Percentiles rank a stretch among this genome's conserved stretches.
Conservation (phyloP, 2,888 invertebrate species). For the Drosophila colorata region DNA sequence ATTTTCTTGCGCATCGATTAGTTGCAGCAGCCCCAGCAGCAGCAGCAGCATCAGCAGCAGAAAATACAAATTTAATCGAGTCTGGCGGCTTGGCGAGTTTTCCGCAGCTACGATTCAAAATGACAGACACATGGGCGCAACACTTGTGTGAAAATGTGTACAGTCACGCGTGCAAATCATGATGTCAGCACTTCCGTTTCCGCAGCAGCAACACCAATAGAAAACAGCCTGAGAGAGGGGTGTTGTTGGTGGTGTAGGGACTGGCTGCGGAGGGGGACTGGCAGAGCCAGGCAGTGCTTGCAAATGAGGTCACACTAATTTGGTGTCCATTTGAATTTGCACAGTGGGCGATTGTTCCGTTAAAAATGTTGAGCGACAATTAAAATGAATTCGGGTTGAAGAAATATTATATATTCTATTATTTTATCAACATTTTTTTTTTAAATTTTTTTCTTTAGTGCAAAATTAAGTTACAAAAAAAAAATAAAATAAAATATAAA, state of each 20-base stretch:
- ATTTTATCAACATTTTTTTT: too few relatives aligned
- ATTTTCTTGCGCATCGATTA: slow-evolving; percentile 59
- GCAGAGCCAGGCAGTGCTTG: background rate
- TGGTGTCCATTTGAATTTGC: slow-evolving; percentile 57
- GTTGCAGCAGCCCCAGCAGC: slow-evolving; percentile 22
- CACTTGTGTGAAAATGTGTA: slow-evolving; percentile 61
- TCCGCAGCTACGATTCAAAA: slow-evolving; percentile 53
- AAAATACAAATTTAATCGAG: slow-evolving; percentile 64
- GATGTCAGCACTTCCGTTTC: slow-evolving; percentile 78
- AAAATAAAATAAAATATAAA: too few relatives aligned
- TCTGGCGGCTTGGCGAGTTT: slow-evolving; percentile 22
- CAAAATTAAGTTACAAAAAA: too few relatives aligned
- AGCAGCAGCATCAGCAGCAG: slow-evolving; percentile 35
- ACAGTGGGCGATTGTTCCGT: slow-evolving; percentile 15
- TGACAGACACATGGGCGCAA: slow-evolving; percentile 59
- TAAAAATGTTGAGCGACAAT: too few relatives aligned
- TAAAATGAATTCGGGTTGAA: too few relatives aligned
- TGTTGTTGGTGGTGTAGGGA: background rate
- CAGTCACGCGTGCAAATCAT: slow-evolving; percentile 78
- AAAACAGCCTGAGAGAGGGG: slow-evolving; percentile 6
- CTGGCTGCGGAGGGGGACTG: background rate
- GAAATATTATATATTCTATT: too few relatives aligned
- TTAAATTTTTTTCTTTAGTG: too few relatives aligned
- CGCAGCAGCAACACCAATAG: slow-evolving; percentile 43
- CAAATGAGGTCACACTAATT: slow-evolving; percentile 70